Evolutionary conservation across 2,113 vertebrate genomes (phyloP), one percentile per base, ranked within the genome.

Genomic region (Vulpes lagopus): DNA sequence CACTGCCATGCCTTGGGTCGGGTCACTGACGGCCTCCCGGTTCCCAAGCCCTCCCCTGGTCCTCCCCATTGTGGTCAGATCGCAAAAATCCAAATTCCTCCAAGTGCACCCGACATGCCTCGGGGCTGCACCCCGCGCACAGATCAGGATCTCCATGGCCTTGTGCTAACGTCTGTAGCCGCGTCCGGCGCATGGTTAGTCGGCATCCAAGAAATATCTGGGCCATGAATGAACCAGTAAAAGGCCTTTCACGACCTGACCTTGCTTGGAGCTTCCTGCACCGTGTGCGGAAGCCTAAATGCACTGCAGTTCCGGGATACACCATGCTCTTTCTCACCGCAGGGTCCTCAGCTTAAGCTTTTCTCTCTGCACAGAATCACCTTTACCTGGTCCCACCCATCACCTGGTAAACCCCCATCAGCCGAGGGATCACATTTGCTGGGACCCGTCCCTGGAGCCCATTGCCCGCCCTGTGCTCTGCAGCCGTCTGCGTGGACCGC

Each of bases 401-500:
- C 43, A 25, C 53, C 55, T 14, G 51, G 51, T 57, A 65, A 38
- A 89, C 15, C 25, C 6, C 19, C 5, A 22, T 71, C 32, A 4
- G 71, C 12, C 55, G 30, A 32, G 80, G 53, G 38, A 27, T 27
- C 14, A 15, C 25, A 20, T 4, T 12, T 62, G 32, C 57, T 35
- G 89, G 20, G 43, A 89, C 32, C 43, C 0, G 5, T 59, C 12
- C 38, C 30, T 14, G 11, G 27, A 11, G 32, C 55, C 59, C 43
- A 4, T n/a, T 4, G 38, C 20, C 8, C 19, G 7, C 57, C 16
- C 35, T 1, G 4, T 60, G 65, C 10, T 35, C 62, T 8, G 11
- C 17, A 32, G 15, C 0, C 0, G 20, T n/a, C 71, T n/a, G 3
- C 11, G 14, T 0, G 5, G 35, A 65, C 16, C 57, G 8, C 4